Conservation (phyloP, 2,888 invertebrate genomes). For the Imbricaverruca yamaguchii region DNA sequence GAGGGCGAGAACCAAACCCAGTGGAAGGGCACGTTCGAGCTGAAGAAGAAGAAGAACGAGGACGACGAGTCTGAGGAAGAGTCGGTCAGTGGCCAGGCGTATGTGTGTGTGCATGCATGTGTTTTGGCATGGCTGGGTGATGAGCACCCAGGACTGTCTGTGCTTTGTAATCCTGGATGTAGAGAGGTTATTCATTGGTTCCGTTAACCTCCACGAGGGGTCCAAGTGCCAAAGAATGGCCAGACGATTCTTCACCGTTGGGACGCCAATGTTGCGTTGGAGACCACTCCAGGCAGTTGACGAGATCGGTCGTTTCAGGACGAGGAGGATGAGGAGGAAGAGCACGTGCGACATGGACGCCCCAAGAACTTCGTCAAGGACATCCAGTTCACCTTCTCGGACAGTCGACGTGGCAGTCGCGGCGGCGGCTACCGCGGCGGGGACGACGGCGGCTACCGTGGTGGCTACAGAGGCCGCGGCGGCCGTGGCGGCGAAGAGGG, state of each 20-base stretch:
- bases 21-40: slow-evolving; percentile 80
- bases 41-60: slow-evolving; percentile 52
- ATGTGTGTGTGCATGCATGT: slow-evolving; percentile 40
- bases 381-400: slow-evolving; percentile 80
- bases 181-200: too few relatives aligned
- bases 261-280: too few relatives aligned
- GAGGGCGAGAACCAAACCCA: slow-evolving; percentile 85
- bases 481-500: slow-evolving; percentile 38
- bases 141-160: too few relatives aligned
- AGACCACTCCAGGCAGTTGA: too few relatives aligned
- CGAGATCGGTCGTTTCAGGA: too few relatives aligned
- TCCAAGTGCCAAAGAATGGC: too few relatives aligned
- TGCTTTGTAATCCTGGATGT: too few relatives aligned
- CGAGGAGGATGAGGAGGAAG: slow-evolving; percentile 54
- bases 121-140: too few relatives aligned
- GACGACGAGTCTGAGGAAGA: slow-evolving; percentile 49
- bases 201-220: too few relatives aligned
- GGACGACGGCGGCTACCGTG: slow-evolving; percentile 30
- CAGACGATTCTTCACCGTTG: too few relatives aligned
- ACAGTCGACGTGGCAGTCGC: slow-evolving; percentile 58
- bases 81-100: slow-evolving; percentile 29
- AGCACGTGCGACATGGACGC: slow-evolving; percentile 51
- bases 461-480: slow-evolving; percentile 39
- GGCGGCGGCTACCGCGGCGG: slow-evolving; percentile 49
- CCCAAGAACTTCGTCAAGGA: slow-evolving; percentile 70